These are phyloP conservation scores for Enteromius treurensis DNA, from an alignment of 2,797 vertebrate species.

Conservation along the genomic window DNA sequence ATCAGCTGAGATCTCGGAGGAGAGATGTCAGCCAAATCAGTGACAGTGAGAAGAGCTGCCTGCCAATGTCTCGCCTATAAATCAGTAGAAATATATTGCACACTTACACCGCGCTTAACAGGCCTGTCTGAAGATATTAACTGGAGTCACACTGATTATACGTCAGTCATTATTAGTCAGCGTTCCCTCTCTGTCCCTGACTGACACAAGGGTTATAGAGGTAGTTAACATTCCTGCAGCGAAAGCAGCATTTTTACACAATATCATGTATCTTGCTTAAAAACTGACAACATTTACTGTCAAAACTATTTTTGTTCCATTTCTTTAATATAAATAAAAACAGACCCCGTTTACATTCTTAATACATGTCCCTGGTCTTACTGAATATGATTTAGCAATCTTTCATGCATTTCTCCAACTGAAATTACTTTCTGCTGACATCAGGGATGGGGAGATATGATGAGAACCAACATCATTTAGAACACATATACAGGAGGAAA, in stretches of 20 bases:
- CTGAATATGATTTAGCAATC: neutral
- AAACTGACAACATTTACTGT: neutral
- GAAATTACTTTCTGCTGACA: neutral
- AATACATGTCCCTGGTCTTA: neutral
- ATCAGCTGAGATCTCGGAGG: constrained; percentile 31
- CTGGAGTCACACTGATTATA: constrained; percentile 26
- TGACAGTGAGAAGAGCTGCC: constrained; percentile 27
- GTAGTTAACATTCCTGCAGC: neutral
- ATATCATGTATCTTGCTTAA: neutral
- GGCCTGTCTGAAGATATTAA: constrained; percentile 21
- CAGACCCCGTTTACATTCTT: neutral
- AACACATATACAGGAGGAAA: neutral
- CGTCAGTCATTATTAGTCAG: constrained; percentile 22
- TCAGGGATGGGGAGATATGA: neutral
- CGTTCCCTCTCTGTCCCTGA: neutral
- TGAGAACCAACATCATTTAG: neutral
- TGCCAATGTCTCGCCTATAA: constrained; percentile 13
- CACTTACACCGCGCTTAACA: neutral
- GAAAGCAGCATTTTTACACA: neutral
- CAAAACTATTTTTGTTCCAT: neutral
- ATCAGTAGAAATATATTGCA: constrained; percentile 17
- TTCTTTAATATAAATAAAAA: neutral
- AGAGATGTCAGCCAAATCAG: neutral
- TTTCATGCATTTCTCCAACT: neutral
- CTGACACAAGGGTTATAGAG: neutral